A percentile compares a stretch with the other conserved stretches of the same genome.
phyloP scores from a whole-genome alignment of 2,888 invertebrate species.

The Protodeltote pygarga region DNA sequence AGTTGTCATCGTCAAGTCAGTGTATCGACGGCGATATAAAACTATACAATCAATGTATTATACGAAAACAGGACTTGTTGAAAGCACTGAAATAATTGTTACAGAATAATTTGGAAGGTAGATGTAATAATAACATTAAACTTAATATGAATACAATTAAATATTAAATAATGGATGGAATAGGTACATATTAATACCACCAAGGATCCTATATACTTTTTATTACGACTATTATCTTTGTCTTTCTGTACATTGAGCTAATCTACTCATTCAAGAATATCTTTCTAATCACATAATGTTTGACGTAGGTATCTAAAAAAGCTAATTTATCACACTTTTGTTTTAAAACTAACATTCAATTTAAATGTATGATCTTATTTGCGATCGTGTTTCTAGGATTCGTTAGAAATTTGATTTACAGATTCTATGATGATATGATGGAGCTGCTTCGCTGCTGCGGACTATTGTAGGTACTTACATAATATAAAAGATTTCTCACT shows the following conservation, averaged over 20 bases:
- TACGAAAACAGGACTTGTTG: not conserved
- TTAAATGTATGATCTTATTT: constrained; percentile 24
- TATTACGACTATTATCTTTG: constrained; percentile 44
- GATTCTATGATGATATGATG: constrained; percentile 22
- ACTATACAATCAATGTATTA: no score
- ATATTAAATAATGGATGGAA: constrained; percentile 50
- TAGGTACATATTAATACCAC: constrained; percentile 43
- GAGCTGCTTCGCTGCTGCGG: no score
- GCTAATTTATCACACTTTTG: constrained; percentile 67
- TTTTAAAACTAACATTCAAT: constrained; percentile 50
- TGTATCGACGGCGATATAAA: no score
- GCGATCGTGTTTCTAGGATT: constrained; percentile 40
- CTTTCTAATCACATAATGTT: constrained; percentile 45
- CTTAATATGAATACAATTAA: constrained; percentile 13
- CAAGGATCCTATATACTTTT: constrained; percentile 35
- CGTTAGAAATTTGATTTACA: constrained; percentile 33
- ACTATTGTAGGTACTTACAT: no score
- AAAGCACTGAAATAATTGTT: not conserved
- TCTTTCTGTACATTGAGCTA: constrained; percentile 66
- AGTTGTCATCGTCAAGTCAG: no score
- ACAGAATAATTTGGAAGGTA: not conserved
- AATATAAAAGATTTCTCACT: constrained; percentile 62
- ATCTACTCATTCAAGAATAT: constrained; percentile 49
- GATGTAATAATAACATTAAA: no score
- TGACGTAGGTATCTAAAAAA: constrained; percentile 51